Evolutionary conservation across 2,888 invertebrate genomes (phyloP), one percentile per base, ranked within the genome.

Genomic region (Bombyx huttoni): DNA sequence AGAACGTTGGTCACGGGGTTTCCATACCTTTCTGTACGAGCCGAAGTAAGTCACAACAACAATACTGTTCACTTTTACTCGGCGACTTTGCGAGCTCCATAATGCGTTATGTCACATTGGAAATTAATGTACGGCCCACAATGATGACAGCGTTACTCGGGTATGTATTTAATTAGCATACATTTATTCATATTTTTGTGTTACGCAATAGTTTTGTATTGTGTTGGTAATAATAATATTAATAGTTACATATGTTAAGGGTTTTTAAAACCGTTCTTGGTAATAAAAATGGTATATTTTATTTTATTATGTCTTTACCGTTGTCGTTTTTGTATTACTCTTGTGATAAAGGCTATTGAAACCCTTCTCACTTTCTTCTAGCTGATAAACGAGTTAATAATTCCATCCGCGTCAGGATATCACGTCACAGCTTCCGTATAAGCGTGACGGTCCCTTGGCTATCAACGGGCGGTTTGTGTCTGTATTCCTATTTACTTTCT

Each of bases 361-460:
- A 73, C 69, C 54, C 76, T 81, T 81, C 81, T 82, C 81, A 78
- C 81, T 84, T 81, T 84, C 80, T 63, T 75, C 65, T 67, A 62
- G 59, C 70, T 76, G 76, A 78, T 75, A 73, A 78, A 80, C 75
- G 76, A 73, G 67, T 81, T 79, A 78, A 69, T 66, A 64, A 82
- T 83, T 79, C 79, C 69, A 74, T 70, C 71, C 61, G 77, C 69
- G 70, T 65, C 75, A 73, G 80, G 77, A 78, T 70, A 76, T 73
- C 77, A 81, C 78, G 75, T 73, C 61, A 62, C 75, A 77, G 80
- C 79, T 85, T 85, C 83, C 82, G 80, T 65, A 69, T 76, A 67
- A 67, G 58, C 62, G 57, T 52, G 51, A 50, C 52, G 55, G 63
- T 72, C 75, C 75, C 78, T 70, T 67, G 69, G 60, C 62, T 63